These are phyloP conservation scores for Tetrao urogallus DNA, from an alignment of 2,113 vertebrate species.

Conservation along the genomic window DNA sequence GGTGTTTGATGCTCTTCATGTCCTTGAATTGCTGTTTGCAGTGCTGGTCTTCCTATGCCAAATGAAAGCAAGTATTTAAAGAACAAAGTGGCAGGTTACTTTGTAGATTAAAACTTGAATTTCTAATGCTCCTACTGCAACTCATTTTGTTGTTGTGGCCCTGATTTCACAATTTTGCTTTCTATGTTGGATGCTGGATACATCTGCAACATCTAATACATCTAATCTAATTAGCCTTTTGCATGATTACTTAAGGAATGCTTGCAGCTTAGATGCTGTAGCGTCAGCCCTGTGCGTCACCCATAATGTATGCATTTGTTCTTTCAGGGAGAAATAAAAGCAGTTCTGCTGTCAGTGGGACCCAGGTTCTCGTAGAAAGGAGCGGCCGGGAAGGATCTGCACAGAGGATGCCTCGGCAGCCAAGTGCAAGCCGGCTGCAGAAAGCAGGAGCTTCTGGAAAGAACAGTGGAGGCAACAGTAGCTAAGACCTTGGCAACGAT, in stretches of 20 bases:
- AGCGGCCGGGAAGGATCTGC: constrained; percentile 78
- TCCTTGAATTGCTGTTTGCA: background rate
- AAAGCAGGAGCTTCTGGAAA: constrained; percentile 82
- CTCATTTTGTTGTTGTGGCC: background rate
- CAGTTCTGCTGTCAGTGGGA: constrained; percentile 31
- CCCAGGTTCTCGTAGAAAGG: constrained; percentile 77
- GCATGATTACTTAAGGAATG: background rate
- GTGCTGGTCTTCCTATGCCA: background rate
- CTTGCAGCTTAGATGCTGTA: background rate
- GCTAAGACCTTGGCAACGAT: background rate
- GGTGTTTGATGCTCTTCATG: background rate
- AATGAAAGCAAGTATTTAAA: background rate
- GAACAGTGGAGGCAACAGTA: constrained; percentile 81
- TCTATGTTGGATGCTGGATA: background rate
- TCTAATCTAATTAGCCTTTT: background rate
- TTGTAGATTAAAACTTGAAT: background rate
- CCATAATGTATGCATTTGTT: background rate
- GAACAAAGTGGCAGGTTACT: background rate
- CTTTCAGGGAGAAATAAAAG: constrained; percentile 83
- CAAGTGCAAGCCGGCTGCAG: constrained; percentile 84
- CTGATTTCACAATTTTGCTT: background rate
- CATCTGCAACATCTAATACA: background rate
- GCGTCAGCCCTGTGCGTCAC: too few relatives aligned
- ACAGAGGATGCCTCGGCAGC: constrained; percentile 87
- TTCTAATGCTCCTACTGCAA: background rate